These are phyloP conservation scores for Scaptomyza pallida DNA, from an alignment of 1,140 invertebrate species.

Conservation along the genomic window DNA sequence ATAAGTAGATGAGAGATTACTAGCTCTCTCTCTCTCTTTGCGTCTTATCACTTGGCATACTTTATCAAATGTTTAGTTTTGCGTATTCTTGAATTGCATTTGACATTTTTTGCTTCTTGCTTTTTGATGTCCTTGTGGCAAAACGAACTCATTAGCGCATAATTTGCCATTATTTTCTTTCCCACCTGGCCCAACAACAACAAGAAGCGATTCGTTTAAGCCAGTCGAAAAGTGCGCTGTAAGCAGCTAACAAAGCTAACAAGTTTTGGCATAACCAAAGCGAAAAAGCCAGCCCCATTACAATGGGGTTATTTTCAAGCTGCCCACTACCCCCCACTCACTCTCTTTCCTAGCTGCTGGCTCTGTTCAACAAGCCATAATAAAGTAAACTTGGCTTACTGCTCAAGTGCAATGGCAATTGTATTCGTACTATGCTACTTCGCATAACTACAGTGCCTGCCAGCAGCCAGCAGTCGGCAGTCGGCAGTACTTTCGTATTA, in stretches of 20 bases:
- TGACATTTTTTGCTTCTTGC: too few relatives aligned
- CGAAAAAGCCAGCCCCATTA: conserved; percentile 45
- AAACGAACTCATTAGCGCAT: conserved; percentile 68
- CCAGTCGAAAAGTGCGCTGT: conserved; percentile 33
- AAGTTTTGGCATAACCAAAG: conserved; percentile 35
- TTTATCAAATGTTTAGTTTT: conserved; percentile 3
- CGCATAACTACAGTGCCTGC: conserved; percentile 47
- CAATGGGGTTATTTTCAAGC: conserved; percentile 41
- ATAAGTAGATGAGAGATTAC: conserved; percentile 1
- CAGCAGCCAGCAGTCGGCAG: conserved; percentile 8
- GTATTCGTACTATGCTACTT: conserved; percentile 50
- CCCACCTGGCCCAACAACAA: conserved; percentile 18
- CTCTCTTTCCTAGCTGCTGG: not conserved
- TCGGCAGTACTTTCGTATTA: conserved; percentile 50
- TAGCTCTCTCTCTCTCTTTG: not conserved
- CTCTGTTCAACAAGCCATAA: conserved; percentile 53
- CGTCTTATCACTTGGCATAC: too few relatives aligned
- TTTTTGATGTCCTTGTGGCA: conserved; percentile 8
- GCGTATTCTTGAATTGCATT: too few relatives aligned
- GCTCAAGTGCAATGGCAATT: conserved; percentile 79
- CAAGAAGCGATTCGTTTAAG: conserved; percentile 36
- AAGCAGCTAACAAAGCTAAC: conserved; percentile 49
- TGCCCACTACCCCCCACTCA: not conserved
- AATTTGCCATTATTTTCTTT: conserved; percentile 45
- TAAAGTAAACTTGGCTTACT: conserved; percentile 75